Percentiles rank a stretch among this genome's conserved stretches.
Evolutionary conservation across 2,113 vertebrate species (phyloP).

Genomic region (Todiramphus chloris): DNA sequence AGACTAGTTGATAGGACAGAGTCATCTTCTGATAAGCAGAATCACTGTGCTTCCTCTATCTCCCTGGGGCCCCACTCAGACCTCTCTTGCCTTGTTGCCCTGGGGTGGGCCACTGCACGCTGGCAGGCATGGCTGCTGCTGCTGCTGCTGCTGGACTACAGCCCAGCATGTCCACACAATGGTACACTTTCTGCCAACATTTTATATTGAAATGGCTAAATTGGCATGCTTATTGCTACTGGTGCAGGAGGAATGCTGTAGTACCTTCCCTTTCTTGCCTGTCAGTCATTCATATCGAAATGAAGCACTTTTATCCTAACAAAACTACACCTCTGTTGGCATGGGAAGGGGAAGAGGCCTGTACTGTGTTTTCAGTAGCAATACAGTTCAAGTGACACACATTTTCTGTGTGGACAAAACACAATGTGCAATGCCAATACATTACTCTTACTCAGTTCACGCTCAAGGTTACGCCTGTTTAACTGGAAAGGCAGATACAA

Average conservation of each 20-base stretch:
- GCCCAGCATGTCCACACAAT: fast-evolving
- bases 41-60: not conserved
- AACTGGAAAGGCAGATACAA: not conserved
- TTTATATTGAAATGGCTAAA: not conserved
- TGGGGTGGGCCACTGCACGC: fast-evolving
- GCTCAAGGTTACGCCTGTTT: not conserved
- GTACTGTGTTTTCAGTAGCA: not conserved
- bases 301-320: not conserved
- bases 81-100: fast-evolving
- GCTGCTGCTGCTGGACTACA: not conserved
- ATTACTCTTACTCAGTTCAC: not conserved
- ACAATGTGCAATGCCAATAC: not conserved
- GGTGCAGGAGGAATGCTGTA: not conserved
- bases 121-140: not conserved
- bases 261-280: not conserved
- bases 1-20: slow-evolving; percentile 2
- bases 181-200: not conserved
- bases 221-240: not conserved
- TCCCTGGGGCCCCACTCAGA: not conserved
- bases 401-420: not conserved
- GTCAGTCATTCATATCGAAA: not conserved
- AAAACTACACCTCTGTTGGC: not conserved
- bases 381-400: not conserved
- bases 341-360: not conserved
- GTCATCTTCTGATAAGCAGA: slow-evolving; percentile 51